Evolutionary conservation across 2,797 vertebrate genomes (phyloP).

Genomic region (Bradypus variegatus): DNA sequence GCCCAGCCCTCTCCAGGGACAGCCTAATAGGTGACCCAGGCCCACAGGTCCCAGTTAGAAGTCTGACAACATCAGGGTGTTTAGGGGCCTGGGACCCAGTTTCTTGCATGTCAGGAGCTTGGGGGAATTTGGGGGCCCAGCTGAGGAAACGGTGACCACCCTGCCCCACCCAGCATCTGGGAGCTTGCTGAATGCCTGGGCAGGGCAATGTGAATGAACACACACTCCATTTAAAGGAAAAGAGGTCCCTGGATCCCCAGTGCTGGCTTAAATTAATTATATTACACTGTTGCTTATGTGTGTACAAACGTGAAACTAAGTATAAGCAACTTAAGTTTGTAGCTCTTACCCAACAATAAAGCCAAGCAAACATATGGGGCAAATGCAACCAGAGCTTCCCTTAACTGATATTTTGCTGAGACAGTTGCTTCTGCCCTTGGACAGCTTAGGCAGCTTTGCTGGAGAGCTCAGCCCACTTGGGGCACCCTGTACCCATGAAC

Average conservation of each 20-base stretch:
- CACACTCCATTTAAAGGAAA: not conserved
- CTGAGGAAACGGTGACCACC: not conserved
- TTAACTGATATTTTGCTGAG: not conserved
- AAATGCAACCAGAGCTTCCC: not conserved
- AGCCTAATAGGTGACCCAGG: not conserved
- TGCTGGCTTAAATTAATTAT: not conserved
- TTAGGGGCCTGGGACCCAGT: not conserved
- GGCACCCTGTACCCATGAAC: not conserved
- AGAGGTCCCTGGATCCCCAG: not conserved
- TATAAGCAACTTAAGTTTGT: not conserved
- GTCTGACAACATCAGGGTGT: not conserved
- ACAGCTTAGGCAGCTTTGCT: rapidly evolving
- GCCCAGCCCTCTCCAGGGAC: no score
- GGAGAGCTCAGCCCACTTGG: no score
- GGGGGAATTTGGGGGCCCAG: not conserved
- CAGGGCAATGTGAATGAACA: not conserved
- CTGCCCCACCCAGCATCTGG: not conserved
- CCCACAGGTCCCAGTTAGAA: not conserved
- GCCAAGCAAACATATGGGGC: rapidly evolving
- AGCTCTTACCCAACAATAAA: no score
- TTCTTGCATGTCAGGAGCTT: not conserved
- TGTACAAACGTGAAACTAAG: not conserved
- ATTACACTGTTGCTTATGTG: not conserved
- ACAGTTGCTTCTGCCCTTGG: not conserved
- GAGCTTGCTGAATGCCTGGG: not conserved